A percentile compares a stretch with the other conserved stretches of the same genome.
phyloP scores from a whole-genome alignment of 1,140 invertebrate genomes.

The Lepidostoma basale region DNA sequence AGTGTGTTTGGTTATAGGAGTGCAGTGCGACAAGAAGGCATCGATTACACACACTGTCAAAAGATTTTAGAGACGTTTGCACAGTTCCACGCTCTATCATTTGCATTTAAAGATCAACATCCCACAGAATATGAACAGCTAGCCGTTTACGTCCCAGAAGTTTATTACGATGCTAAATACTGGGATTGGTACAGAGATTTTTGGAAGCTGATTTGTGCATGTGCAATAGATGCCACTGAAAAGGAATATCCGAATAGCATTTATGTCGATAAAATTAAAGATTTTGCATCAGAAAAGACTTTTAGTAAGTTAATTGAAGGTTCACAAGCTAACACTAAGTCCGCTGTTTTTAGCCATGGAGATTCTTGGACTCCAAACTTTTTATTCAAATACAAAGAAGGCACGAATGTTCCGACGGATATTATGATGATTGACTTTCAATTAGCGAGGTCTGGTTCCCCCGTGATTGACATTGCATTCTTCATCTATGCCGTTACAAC shows the following conservation, averaged over 20 bases:
- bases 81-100: conserved; percentile 70
- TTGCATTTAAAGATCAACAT: conserved; percentile 70
- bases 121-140: conserved; percentile 62
- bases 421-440: conserved; percentile 75
- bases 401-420: conserved; percentile 52
- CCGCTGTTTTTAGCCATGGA: conserved; percentile 69
- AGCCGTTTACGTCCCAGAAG: conserved; percentile 55
- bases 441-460: conserved; percentile 64
- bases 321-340: conserved; percentile 47
- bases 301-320: conserved; percentile 53
- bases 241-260: conserved; percentile 66
- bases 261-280: conserved; percentile 63
- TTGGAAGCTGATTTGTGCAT: conserved; percentile 60
- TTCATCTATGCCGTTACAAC: conserved; percentile 69
- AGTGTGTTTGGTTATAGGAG: conserved; percentile 59
- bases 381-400: conserved; percentile 60
- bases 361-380: conserved; percentile 79
- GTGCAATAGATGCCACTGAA: conserved; percentile 67
- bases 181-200: conserved; percentile 69
- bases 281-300: conserved; percentile 59
- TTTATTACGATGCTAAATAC: conserved; percentile 64
- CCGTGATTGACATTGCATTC: conserved; percentile 66
- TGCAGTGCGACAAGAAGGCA: conserved; percentile 58
- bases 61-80: conserved; percentile 66
- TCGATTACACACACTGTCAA: conserved; percentile 60